Evolutionary conservation across 1,140 invertebrate species (phyloP).

Genomic region (Lepidurus packardi): DNA sequence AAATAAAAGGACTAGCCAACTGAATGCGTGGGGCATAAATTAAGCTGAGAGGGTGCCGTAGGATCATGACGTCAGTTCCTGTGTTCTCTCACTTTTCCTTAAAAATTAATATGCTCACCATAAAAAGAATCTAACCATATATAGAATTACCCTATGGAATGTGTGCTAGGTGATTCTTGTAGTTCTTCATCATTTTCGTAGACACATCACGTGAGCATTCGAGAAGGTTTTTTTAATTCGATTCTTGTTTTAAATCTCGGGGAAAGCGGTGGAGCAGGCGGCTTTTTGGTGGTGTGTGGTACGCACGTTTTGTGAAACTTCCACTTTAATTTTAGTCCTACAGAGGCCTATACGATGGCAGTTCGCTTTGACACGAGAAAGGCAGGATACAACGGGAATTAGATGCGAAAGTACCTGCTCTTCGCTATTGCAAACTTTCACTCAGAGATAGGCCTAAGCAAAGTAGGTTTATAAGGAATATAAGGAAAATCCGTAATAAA

Average conservation of each 20-base stretch:
- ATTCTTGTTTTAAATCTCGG: no score
- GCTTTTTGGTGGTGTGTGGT: neutral
- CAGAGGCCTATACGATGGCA: neutral
- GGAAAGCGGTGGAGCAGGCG: neutral
- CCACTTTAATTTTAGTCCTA: neutral
- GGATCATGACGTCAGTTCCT: neutral
- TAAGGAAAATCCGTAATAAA: neutral
- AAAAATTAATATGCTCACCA: neutral
- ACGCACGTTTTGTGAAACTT: neutral
- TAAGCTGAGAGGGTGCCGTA: no score
- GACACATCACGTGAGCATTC: no score
- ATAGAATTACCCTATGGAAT: no score
- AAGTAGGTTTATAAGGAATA: neutral
- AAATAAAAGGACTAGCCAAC: no score
- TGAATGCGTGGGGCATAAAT: no score
- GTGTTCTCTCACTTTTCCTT: constrained; percentile 5
- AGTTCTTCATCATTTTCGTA: no score
- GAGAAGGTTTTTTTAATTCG: no score
- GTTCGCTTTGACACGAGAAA: neutral
- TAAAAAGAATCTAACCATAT: no score
- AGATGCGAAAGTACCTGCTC: constrained; percentile 1
- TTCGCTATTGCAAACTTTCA: neutral
- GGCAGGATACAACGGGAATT: neutral
- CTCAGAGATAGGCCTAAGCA: neutral
- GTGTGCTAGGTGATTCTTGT: no score